Base-by-base conservation (phyloP, 2,888 invertebrate genomes). In the Balanococcus diminutus region DNA sequence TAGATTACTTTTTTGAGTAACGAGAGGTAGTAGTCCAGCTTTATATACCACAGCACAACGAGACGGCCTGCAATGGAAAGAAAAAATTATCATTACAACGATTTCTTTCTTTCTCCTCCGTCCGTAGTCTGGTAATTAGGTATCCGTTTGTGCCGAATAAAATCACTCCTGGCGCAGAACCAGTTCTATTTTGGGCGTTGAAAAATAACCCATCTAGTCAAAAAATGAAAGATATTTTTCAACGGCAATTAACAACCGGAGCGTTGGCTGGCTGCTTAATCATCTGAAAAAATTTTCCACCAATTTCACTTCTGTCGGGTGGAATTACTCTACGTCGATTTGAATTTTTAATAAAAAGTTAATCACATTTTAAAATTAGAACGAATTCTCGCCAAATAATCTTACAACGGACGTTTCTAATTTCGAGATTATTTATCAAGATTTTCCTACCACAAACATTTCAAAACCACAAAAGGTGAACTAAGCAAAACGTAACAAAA, bases 1-100 rank as follows among this genome's bases (percentile, higher is more conserved):
- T 83, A 83, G 56, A 83, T 83, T 83, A 83, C 83, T 83, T 83
- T 83, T 61, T 83, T 82, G 75, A 75, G 75, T 75, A 75, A 75
- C 75, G 75, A 32, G 32, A 19, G 32, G n/a, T n/a, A 32, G 14
- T 14, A 14, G 75, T 75, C 75, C 75, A 9, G 32, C 75, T 75
- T 75, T 75, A 32, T 75, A 67, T 67, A 67, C 67, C 11, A 14
- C 67, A 14, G 28, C 25, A 36, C 8, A 61, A 61, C 46, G n/a
- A 9, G 8, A 11, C 25, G 28, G 2, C 9, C 28, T 67, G 61
- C 61, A 67, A 67, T 67, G 25, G 61, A 25, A 67, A 67, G 61
- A 67, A 67, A 28, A 67, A 67, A 67, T 67, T 67, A 67, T 67
- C 61, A 67, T 67, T 67, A 67, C 61, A 28, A 67, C 14, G 61